Evolutionary conservation across 2,797 vertebrate genomes (phyloP), one percentile per base, ranked within the genome.

Genomic region (Mormyrops boulengeri): DNA sequence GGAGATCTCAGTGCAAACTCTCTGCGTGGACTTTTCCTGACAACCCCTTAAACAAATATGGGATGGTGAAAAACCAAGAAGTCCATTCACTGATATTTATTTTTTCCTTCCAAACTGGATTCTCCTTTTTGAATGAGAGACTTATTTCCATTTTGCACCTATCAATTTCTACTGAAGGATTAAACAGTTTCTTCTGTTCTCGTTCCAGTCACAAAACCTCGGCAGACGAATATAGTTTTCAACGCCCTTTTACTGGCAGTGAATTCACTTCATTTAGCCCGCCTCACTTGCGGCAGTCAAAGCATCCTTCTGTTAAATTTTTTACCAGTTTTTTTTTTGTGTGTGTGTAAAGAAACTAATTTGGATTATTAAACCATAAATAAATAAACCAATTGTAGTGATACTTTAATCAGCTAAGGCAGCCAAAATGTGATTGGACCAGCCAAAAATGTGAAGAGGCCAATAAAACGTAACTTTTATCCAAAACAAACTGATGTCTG

Each of bases 181-280:
- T 95, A 93, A 94, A 95, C 91, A 19, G 90, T 93, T 94, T 94
- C 91, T 93, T 95, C 92, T 93, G 92, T 95, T 93, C 92, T 91
- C 17, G 92, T 96, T 96, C 95, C 95, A 96, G 96, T 93, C 93
- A 94, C 91, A 93, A 94, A 93, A 94, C 93, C 94, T 95, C 94
- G 82, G 90, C 91, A 88, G 94, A 95, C 92, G 94, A 95, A 95
- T 95, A 94, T 95, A 95, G 94, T 93, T 94, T 93, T 94, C 92
- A 93, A 93, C 92, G 91, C 92, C 94, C 93, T 93, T 94, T 96
- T 95, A 95, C 95, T 95, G 95, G 95, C 94, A 96, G 91, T 92
- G 93, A 94, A 94, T 93, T 95, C 93, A 93, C 93, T 93, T 94
- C 93, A 94, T 95, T 94, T 93, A 94, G 93, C 92, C 89, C 89